A percentile compares a stretch with the other conserved stretches of the same genome.
Conservation (phyloP, 1,140 invertebrate genomes). For the Mesaphorura yosii region DNA sequence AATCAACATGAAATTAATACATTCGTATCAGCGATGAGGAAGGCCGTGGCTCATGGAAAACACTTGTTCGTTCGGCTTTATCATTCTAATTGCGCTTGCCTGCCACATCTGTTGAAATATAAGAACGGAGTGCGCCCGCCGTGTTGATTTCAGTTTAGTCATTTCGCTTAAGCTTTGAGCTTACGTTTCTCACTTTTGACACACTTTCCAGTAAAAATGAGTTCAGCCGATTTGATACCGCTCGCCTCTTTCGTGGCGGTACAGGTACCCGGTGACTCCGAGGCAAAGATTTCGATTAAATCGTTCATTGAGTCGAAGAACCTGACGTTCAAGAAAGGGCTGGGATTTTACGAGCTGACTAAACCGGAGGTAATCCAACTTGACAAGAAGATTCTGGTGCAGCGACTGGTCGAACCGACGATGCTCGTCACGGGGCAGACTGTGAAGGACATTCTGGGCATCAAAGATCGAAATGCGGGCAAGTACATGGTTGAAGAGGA, state of each 20-base stretch:
- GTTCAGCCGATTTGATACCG: not conserved
- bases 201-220: no score
- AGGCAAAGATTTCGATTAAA: slow-evolving; percentile 15
- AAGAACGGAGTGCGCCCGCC: no score
- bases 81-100: no score
- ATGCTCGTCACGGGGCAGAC: slow-evolving; percentile 4
- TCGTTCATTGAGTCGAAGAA: slow-evolving; percentile 14
- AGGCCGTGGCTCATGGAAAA: no score
- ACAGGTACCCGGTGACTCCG: not conserved
- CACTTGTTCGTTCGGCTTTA: no score
- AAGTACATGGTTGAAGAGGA: slow-evolving; percentile 11
- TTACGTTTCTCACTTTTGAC: no score
- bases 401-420: slow-evolving; percentile 8
- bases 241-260: not conserved
- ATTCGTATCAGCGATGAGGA: no score
- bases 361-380: slow-evolving; percentile 19
- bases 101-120: no score
- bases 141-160: no score
- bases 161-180: no score
- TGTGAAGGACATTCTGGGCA: slow-evolving; percentile 5
- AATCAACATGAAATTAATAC: no score
- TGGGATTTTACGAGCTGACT: slow-evolving; percentile 13
- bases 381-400: slow-evolving; percentile 16
- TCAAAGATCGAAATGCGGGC: slow-evolving; percentile 1
- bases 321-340: slow-evolving; percentile 6